Base-by-base conservation (phyloP, 2,888 invertebrate genomes). In the Orchesella flavescens region DNA sequence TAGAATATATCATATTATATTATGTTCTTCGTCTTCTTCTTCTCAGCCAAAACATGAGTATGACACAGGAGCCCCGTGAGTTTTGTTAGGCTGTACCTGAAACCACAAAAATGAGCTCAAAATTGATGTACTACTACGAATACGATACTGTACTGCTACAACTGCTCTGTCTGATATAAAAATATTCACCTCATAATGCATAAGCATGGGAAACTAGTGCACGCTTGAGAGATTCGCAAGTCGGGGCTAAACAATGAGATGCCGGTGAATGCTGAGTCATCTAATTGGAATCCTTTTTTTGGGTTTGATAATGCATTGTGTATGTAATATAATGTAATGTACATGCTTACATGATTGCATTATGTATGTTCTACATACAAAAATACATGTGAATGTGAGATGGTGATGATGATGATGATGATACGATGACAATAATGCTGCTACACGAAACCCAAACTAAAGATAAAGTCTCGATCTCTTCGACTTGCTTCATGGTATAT, bases 241-340 rank as follows among this genome's bases (percentile, higher is more conserved):
- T 63, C 44, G 49, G 21, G 21, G 49, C 68, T 49, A 49, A 68
- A 68, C 46, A 49, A 49, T 68, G 49, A 49, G 21, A 9, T 43
- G 44, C 43, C 44, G 13, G 43, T 78, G 12, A 69, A 15, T 82
- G 83, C 83, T 83, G 83, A 83, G 73, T 83, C 83, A 83, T 83
- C 83, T 83, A 83, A 83, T 83, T 83, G 83, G 83, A 83, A 83
- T 83, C 69, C 66, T 83, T 83, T 80, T 55, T 43, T 34, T 34
- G 34, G 34, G 34, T 2, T 7, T 34, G n/a, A n/a, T 43, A 66
- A 43, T 55, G 71, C 57, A 72, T 4, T 69, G 46, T 65, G 65
- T 43, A n/a, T n/a, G n/a, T n/a, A n/a, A n/a, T n/a, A n/a, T n/a
- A n/a, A n/a, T 34, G 34, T 34, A 34, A 2, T 34, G 2, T 4